phyloP scores from a whole-genome alignment of 2,113 vertebrate genomes.

The Orthonyx spaldingii region DNA sequence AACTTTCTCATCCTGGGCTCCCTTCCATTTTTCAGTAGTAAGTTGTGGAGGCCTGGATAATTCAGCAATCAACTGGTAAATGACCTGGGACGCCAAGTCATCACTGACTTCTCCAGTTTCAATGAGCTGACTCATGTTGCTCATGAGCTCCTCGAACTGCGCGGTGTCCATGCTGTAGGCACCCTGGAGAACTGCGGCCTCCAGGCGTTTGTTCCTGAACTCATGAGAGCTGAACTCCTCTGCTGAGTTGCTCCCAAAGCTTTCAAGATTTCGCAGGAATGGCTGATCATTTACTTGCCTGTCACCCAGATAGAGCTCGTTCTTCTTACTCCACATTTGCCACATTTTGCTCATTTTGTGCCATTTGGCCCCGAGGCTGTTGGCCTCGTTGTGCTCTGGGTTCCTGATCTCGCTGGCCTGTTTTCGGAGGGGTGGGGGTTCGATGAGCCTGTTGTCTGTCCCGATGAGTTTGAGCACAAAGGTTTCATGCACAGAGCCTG shows the following conservation, averaged over 20 bases:
- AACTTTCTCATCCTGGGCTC: conserved; percentile 16
- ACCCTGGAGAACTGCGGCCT: conserved; percentile 63
- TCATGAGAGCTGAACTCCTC: conserved; percentile 37
- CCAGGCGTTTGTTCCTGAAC: conserved; percentile 51
- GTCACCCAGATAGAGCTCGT: conserved; percentile 70
- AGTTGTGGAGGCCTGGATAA: conserved; percentile 49
- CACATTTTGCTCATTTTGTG: conserved; percentile 74
- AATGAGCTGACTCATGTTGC: conserved; percentile 81
- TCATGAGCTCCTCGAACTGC: conserved; percentile 79
- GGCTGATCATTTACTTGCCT: conserved; percentile 53
- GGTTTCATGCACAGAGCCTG: conserved; percentile 73
- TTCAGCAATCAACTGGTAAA: conserved; percentile 78
- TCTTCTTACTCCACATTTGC: conserved; percentile 74
- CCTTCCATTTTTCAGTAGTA: conserved; percentile 52
- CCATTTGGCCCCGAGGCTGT: conserved; percentile 72
- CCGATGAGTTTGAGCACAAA: conserved; percentile 86
- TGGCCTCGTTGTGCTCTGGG: conserved; percentile 51
- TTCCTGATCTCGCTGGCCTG: background rate
- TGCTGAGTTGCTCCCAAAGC: conserved; percentile 51
- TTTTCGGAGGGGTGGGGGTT: conserved; percentile 53
- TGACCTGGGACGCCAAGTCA: conserved; percentile 78
- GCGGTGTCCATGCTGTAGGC: conserved; percentile 76
- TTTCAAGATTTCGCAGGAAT: conserved; percentile 30
- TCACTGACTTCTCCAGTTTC: conserved; percentile 77
- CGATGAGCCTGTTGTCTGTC: conserved; percentile 73